Conservation (phyloP, 2,797 vertebrate species). For the Bovichtus variegatus region DNA sequence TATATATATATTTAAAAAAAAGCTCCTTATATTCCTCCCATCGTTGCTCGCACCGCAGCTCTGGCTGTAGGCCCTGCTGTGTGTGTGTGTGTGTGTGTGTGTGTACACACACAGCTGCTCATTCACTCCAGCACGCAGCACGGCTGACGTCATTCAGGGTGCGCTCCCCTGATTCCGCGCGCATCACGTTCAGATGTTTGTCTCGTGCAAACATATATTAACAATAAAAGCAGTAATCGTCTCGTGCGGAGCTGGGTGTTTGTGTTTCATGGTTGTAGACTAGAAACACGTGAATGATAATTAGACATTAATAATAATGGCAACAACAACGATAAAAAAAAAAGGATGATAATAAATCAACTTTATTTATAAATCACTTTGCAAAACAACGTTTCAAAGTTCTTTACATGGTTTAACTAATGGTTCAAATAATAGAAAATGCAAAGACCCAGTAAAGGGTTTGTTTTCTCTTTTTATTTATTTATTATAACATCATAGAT, state of each 20-base stretch:
- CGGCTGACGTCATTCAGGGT: conserved; percentile 70
- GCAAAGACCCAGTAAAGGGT: neutral
- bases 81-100: neutral
- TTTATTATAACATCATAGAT: too few relatives aligned
- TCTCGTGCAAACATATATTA: conserved; percentile 22
- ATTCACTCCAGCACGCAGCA: conserved; percentile 16
- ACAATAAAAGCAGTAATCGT: neutral
- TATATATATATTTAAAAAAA: too few relatives aligned
- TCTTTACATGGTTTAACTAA: too few relatives aligned
- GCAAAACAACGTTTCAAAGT: too few relatives aligned
- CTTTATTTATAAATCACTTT: too few relatives aligned
- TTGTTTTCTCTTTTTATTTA: too few relatives aligned
- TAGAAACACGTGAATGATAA: too few relatives aligned
- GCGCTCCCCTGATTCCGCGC: conserved; percentile 15
- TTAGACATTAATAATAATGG: neutral
- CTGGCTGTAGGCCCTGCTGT: conserved; percentile 29
- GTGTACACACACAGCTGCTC: conserved; percentile 53
- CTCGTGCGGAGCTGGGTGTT: neutral
- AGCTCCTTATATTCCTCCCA: neutral
- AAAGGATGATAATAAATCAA: neutral
- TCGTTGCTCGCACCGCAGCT: neutral
- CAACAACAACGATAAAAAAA: accelerated
- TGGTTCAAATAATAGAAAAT: neutral
- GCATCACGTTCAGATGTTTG: conserved; percentile 35
- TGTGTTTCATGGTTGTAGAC: neutral